phyloP scores from a whole-genome alignment of 2,797 vertebrate species.

The Coendou prehensilis region DNA sequence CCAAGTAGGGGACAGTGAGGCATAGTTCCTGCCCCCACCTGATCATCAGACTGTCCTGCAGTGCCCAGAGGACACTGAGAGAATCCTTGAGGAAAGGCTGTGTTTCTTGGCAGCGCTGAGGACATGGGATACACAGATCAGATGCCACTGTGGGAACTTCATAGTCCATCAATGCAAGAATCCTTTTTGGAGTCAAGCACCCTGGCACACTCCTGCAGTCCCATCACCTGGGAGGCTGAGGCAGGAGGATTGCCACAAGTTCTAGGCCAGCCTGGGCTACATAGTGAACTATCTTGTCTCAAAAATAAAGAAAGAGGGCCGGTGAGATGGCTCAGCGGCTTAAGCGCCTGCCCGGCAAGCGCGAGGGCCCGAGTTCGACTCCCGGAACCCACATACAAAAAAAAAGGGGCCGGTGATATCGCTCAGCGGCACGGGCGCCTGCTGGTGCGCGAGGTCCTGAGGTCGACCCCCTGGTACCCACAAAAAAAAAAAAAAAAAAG shows the following conservation, averaged over 20 bases:
- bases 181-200: background rate
- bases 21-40: background rate
- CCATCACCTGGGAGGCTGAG: background rate
- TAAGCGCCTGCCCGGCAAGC: too few species aligned
- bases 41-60: background rate
- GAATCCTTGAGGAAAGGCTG: background rate
- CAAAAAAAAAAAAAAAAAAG: too few species aligned
- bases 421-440: too few species aligned
- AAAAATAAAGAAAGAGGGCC: background rate
- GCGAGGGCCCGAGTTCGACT: too few species aligned
- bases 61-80: background rate
- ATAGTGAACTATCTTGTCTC: background rate
- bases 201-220: background rate
- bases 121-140: background rate
- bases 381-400: too few species aligned
- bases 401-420: too few species aligned
- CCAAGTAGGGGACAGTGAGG: background rate
- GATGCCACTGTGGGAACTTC: background rate
- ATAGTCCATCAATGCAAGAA: background rate
- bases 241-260: background rate
- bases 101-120: background rate
- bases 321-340: too few species aligned
- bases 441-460: too few species aligned
- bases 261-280: background rate
- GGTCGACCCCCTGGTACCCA: too few species aligned